A percentile compares a stretch with the other conserved stretches of the same genome.
These are phyloP conservation scores for Pavo muticus DNA, from an alignment of 2,113 vertebrate genomes.

Conservation along the genomic window DNA sequence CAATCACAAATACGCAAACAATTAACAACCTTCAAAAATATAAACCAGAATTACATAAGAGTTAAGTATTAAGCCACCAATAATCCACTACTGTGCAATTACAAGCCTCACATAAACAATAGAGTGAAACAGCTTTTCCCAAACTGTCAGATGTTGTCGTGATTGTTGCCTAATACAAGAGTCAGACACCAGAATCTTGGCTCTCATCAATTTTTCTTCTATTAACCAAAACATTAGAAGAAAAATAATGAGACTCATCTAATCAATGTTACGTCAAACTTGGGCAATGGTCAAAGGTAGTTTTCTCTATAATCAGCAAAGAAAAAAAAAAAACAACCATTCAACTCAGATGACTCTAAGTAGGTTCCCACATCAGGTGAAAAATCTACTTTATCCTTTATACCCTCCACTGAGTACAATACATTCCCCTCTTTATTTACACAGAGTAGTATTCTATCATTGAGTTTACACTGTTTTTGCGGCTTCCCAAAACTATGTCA, in stretches of 20 bases:
- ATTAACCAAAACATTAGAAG: not conserved
- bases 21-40: not conserved
- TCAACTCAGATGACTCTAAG: not conserved
- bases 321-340: not conserved
- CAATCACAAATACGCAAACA: not conserved
- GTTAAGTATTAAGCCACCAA: not conserved
- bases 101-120: not conserved
- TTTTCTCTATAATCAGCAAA: not conserved
- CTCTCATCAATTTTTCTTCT: not conserved
- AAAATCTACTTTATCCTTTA: not conserved
- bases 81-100: not conserved
- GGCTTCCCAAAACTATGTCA: not conserved
- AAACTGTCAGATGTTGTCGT: not conserved
- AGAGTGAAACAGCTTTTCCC: not conserved
- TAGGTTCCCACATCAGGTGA: not conserved
- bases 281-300: not conserved
- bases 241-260: not conserved
- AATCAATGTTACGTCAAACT: not conserved
- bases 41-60: not conserved
- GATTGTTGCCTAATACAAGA: too few relatives aligned
- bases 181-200: not conserved
- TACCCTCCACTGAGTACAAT: not conserved
- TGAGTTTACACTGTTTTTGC: not conserved
- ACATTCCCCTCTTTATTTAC: not conserved
- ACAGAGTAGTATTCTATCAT: not conserved